Percentiles rank a stretch among this genome's conserved stretches.
These are phyloP conservation scores for Syrista parreyssii DNA, from an alignment of 2,888 invertebrate species.

Conservation along the genomic window DNA sequence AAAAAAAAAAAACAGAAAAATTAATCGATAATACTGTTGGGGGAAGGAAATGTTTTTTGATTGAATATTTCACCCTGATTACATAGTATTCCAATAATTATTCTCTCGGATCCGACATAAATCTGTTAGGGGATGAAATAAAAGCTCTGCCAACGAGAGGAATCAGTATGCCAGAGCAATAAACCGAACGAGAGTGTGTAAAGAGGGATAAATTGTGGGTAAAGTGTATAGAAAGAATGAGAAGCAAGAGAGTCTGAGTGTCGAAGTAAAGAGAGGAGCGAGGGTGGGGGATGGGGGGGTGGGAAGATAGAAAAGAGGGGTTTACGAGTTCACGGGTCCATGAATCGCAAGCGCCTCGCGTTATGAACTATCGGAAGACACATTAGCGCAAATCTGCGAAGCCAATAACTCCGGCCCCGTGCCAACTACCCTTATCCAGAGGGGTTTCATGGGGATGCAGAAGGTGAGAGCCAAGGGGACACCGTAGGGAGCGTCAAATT, in stretches of 20 bases:
- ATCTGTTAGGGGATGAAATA: too few species aligned
- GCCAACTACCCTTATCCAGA: slow-evolving; percentile 18
- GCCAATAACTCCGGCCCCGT: slow-evolving; percentile 58
- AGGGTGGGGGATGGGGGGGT: not conserved
- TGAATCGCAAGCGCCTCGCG: slow-evolving; percentile 43
- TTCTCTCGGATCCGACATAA: too few species aligned
- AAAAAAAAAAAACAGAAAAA: too few species aligned
- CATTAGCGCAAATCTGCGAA: slow-evolving; percentile 61
- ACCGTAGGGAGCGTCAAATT: slow-evolving; percentile 49
- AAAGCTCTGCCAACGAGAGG: too few species aligned
- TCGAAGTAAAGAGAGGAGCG: not conserved
- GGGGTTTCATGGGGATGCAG: not conserved
- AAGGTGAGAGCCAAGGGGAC: slow-evolving; percentile 5
- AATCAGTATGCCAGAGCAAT: too few species aligned
- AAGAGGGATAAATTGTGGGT: too few species aligned
- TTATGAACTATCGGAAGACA: slow-evolving; percentile 61
- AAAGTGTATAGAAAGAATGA: too few species aligned
- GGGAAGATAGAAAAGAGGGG: slow-evolving; percentile 14
- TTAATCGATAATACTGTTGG: not conserved
- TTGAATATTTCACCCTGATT: slow-evolving; percentile 2
- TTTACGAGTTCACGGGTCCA: slow-evolving; percentile 49
- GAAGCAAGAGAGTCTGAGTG: too few species aligned
- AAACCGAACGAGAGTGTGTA: too few species aligned
- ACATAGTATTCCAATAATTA: too few species aligned
- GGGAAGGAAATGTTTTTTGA: slow-evolving; percentile 4